Evolutionary conservation across 2,113 vertebrate species (phyloP).

Genomic region (Oncorhynchus kisutch): DNA sequence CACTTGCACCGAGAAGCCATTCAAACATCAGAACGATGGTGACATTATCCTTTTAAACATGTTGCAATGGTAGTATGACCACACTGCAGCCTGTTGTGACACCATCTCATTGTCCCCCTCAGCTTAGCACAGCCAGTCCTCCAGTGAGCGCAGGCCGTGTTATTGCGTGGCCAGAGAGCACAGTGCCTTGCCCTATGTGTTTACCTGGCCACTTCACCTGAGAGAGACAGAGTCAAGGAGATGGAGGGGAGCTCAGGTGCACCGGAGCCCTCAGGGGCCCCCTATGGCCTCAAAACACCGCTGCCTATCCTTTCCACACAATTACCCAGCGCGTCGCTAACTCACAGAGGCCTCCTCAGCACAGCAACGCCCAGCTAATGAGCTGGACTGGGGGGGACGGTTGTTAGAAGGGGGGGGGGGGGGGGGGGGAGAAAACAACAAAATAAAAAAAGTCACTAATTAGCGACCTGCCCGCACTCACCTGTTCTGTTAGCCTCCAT

Average conservation of each 20-base stretch:
- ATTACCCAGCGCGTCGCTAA: constrained; percentile 75
- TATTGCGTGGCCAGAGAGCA: constrained; percentile 25
- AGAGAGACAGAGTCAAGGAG: constrained; percentile 70
- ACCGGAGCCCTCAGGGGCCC: constrained; percentile 48
- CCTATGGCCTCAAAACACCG: constrained; percentile 52
- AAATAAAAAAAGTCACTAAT: constrained; percentile 62
- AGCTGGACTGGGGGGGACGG: constrained; percentile 63
- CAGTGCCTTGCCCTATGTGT: constrained; percentile 49
- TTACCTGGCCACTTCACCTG: constrained; percentile 77
- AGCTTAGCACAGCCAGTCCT: constrained; percentile 1
- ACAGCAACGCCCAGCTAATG: constrained; percentile 78
- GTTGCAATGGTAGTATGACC: not conserved
- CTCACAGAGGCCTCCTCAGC: constrained; percentile 64
- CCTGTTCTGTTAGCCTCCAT: constrained; percentile 65
- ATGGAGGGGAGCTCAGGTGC: constrained; percentile 71
- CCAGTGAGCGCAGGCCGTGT: not conserved
- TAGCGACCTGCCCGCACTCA: constrained; percentile 69
- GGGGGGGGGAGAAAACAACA: not conserved
- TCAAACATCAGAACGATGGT: too few species aligned
- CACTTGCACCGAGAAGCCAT: too few species aligned
- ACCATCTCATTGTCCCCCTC: not conserved
- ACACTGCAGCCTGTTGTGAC: not conserved
- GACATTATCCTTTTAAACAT: too few species aligned
- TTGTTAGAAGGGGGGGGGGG: constrained; percentile 13
- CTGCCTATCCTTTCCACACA: constrained; percentile 73